These are phyloP conservation scores for Tribolium madens DNA, from an alignment of 1,140 invertebrate genomes.

Conservation along the genomic window DNA sequence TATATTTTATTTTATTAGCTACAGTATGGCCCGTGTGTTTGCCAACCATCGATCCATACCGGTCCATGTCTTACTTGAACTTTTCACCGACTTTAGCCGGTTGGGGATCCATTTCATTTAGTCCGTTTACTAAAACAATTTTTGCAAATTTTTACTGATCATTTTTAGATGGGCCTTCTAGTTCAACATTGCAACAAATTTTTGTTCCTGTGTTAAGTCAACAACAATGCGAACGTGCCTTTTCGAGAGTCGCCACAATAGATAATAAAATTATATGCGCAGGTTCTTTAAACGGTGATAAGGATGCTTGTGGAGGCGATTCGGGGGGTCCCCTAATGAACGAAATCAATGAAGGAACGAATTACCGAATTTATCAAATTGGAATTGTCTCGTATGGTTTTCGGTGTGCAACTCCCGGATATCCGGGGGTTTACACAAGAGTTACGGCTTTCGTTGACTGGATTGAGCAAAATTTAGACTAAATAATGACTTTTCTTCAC, in stretches of 20 bases:
- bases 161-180: conserved; percentile 74
- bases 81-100: conserved; percentile 77
- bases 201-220: conserved; percentile 78
- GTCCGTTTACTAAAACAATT: conserved; percentile 67
- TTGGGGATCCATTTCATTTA: conserved; percentile 76
- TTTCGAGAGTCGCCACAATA: conserved; percentile 68
- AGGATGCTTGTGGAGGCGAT: conserved; percentile 79
- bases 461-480: conserved; percentile 61
- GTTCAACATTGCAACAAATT: conserved; percentile 73
- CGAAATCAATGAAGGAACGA: conserved; percentile 57
- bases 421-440: conserved; percentile 71
- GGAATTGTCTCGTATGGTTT: conserved; percentile 74
- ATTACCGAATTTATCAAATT: conserved; percentile 47
- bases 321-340: conserved; percentile 68
- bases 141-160: neutral
- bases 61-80: conserved; percentile 67
- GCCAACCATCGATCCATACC: conserved; percentile 69
- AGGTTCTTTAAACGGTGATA: conserved; percentile 76
- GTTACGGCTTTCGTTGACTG: conserved; percentile 66
- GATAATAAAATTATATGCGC: conserved; percentile 79
- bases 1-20: conserved; percentile 66
- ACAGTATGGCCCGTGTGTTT: conserved; percentile 81
- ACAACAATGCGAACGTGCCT: conserved; percentile 72
- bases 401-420: conserved; percentile 68
- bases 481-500: no score